Evolutionary conservation across 2,113 vertebrate genomes (phyloP).

Genomic region (Callaeas wilsoni): DNA sequence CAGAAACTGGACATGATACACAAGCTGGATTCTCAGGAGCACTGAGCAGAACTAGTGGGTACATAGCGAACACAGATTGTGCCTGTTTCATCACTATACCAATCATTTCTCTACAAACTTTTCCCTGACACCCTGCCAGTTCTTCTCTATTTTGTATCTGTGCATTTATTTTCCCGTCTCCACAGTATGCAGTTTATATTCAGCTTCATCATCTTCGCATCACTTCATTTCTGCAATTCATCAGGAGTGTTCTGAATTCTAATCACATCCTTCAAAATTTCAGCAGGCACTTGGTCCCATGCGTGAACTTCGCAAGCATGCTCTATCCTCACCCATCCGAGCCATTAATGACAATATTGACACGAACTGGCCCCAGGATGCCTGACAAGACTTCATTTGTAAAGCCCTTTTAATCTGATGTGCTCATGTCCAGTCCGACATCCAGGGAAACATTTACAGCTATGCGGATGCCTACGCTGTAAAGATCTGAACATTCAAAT

Average conservation of each 20-base stretch:
- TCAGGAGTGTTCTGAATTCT: background rate
- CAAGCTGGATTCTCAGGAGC: background rate
- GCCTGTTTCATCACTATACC: background rate
- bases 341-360: background rate
- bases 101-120: background rate
- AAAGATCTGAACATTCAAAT: background rate
- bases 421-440: background rate
- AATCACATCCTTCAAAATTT: background rate
- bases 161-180: background rate
- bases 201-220: background rate
- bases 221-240: background rate
- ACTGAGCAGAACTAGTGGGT: background rate
- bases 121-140: background rate
- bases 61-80: background rate
- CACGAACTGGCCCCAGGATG: background rate
- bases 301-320: background rate
- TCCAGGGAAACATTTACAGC: background rate
- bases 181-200: background rate
- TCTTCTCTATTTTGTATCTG: background rate
- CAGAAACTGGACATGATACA: background rate
- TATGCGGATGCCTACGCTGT: background rate
- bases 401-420: background rate
- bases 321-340: background rate
- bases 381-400: background rate
- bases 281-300: background rate